Evolutionary conservation across 2,888 invertebrate genomes (phyloP).

Genomic region (Cylloceria caligata): DNA sequence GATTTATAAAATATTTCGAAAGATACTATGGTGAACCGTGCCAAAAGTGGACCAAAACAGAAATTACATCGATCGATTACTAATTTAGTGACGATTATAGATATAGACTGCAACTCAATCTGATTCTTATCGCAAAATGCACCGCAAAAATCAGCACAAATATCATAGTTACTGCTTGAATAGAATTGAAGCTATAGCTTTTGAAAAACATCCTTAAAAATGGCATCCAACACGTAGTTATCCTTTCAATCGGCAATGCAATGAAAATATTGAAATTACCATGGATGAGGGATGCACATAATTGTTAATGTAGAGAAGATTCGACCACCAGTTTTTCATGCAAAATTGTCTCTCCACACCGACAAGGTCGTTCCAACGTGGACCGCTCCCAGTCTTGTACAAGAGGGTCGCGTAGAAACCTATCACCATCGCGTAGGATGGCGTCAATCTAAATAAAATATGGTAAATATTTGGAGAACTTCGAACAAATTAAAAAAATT

Average conservation of each 20-base stretch:
- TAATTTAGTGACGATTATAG: too few relatives aligned
- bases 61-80: too few relatives aligned
- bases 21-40: too few relatives aligned
- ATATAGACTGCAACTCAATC: too few relatives aligned
- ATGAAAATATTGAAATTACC: conserved; percentile 72
- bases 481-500: neutral
- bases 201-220: too few relatives aligned
- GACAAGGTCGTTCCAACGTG: conserved; percentile 89
- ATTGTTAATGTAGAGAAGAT: conserved; percentile 84
- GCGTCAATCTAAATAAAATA: conserved; percentile 87
- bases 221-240: too few relatives aligned
- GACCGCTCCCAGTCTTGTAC: conserved; percentile 89
- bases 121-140: too few relatives aligned
- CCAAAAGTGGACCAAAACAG: too few relatives aligned
- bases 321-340: conserved; percentile 83
- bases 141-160: too few relatives aligned
- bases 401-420: conserved; percentile 91
- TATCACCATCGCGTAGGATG: conserved; percentile 90
- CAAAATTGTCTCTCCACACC: conserved; percentile 82
- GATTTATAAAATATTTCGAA: too few relatives aligned
- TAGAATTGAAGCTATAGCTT: too few relatives aligned
- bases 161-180: too few relatives aligned
- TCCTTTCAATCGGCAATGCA: conserved; percentile 80
- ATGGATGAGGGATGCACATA: conserved; percentile 78
- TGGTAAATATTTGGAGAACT: neutral